phyloP scores from a whole-genome alignment of 2,113 vertebrate species.

The Ammodramus savannarum region DNA sequence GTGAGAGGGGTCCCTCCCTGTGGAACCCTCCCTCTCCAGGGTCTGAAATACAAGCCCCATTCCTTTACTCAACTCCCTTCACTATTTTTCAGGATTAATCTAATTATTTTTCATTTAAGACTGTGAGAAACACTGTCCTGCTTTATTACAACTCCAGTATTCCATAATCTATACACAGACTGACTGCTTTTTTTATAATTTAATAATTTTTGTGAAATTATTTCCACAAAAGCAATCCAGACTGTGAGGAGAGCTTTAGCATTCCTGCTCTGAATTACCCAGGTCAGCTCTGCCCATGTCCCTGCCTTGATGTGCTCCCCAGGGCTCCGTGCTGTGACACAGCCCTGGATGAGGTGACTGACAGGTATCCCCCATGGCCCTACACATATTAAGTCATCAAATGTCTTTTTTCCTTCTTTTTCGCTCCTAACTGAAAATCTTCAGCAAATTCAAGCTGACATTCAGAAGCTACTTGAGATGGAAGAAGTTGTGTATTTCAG shows the following conservation, averaged over 20 bases:
- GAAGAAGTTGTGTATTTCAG: not conserved
- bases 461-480: not conserved
- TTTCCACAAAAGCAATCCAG: not conserved
- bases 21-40: not conserved
- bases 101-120: not conserved
- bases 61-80: not conserved
- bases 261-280: not conserved
- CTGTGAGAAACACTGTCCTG: not conserved
- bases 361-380: not conserved
- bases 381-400: not conserved
- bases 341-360: not conserved
- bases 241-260: not conserved
- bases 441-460: not conserved
- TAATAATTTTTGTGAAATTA: not conserved
- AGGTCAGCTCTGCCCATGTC: not conserved
- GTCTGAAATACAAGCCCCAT: not conserved
- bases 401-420: not conserved
- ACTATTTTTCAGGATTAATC: not conserved
- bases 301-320: not conserved
- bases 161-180: not conserved
- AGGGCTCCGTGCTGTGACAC: not conserved
- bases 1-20: not conserved
- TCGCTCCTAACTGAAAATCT: not conserved
- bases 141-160: not conserved
- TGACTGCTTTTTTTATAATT: not conserved